phyloP scores from a whole-genome alignment of 1,140 invertebrate species.

The Hormaphis cornu region DNA sequence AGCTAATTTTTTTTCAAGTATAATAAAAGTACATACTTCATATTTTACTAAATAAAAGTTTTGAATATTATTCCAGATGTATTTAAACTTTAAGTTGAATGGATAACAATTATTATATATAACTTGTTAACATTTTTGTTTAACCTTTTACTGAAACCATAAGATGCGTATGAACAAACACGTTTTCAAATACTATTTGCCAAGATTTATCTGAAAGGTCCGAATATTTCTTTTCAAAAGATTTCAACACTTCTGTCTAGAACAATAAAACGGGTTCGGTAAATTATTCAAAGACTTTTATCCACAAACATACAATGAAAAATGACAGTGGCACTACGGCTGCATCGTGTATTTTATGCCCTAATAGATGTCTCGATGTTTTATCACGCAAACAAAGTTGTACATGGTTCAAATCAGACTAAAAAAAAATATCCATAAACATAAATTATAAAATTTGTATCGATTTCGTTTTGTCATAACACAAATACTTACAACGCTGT shows the following conservation, averaged over 20 bases:
- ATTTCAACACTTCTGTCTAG: slow-evolving; percentile 4
- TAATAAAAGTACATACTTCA: too few species aligned
- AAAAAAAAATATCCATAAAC: background rate
- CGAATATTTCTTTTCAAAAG: background rate
- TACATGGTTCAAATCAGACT: background rate
- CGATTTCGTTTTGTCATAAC: background rate
- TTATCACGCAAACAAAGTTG: slow-evolving; percentile 17
- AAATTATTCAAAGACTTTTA: background rate
- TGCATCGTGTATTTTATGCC: slow-evolving; percentile 17
- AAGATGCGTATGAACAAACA: background rate
- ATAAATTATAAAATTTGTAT: background rate
- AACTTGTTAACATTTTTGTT: background rate
- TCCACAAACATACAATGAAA: slow-evolving; percentile 11
- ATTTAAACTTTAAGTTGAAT: too few species aligned
- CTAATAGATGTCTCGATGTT: slow-evolving; percentile 23
- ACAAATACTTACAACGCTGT: background rate
- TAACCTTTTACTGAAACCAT: background rate
- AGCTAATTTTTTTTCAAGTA: too few species aligned
- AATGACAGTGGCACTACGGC: slow-evolving; percentile 14
- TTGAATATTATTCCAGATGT: too few species aligned
- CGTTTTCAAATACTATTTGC: slow-evolving; percentile 12
- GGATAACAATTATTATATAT: background rate
- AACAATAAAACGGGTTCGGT: background rate
- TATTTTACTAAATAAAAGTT: too few species aligned
- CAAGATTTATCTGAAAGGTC: background rate